Conservation (phyloP, 2,888 invertebrate species). For the Gymnocheta viridis region DNA sequence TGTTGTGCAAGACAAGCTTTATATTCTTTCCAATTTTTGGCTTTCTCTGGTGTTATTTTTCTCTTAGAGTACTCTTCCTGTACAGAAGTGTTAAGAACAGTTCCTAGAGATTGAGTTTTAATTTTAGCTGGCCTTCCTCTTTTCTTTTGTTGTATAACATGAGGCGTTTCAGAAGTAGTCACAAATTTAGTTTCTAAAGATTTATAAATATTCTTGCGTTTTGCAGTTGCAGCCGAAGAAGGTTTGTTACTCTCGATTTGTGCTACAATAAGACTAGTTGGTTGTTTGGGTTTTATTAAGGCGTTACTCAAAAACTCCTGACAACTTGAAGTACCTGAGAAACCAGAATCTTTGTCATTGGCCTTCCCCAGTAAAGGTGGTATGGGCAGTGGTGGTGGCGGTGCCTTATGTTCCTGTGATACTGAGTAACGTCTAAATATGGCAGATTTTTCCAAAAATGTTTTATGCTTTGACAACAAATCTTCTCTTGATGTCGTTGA, state of each 20-base stretch:
- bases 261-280: slow-evolving; percentile 77
- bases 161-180: not conserved
- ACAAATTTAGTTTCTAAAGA: not conserved
- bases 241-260: slow-evolving; percentile 75
- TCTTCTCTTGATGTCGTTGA: slow-evolving; percentile 58
- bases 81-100: not conserved
- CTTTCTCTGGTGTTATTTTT: slow-evolving; percentile 66
- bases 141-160: slow-evolving; percentile 30
- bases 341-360: slow-evolving; percentile 33
- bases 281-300: slow-evolving; percentile 75
- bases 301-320: slow-evolving; percentile 74
- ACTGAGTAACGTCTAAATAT: slow-evolving; percentile 76
- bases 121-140: slow-evolving; percentile 47
- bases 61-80: not conserved
- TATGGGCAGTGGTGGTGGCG: slow-evolving; percentile 71
- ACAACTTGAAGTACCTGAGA: not conserved
- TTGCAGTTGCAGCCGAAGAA: not conserved
- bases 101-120: slow-evolving; percentile 7
- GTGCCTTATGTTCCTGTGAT: slow-evolving; percentile 73
- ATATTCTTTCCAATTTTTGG: slow-evolving; percentile 72
- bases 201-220: slow-evolving; percentile 47
- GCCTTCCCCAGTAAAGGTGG: slow-evolving; percentile 63
- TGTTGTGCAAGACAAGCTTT: slow-evolving; percentile 69
- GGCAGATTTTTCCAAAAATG: slow-evolving; percentile 75
- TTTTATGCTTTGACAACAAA: slow-evolving; percentile 74